Evolutionary conservation across 2,888 invertebrate genomes (phyloP).

Genomic region (Lagria hirta): DNA sequence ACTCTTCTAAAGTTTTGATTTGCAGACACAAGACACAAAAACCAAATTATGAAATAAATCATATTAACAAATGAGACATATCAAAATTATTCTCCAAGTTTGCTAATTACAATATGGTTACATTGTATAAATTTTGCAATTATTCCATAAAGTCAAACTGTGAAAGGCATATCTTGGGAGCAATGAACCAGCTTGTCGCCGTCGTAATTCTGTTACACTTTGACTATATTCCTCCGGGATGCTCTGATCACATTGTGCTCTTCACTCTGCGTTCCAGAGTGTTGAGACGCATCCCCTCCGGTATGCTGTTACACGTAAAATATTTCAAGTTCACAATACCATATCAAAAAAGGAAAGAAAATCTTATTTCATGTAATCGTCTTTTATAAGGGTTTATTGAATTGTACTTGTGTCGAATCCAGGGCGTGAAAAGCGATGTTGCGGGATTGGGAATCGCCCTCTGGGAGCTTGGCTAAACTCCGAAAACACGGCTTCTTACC

Average conservation of each 20-base stretch:
- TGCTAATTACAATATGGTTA: no score
- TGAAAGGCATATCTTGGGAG: slow-evolving; percentile 32
- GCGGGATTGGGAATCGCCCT: slow-evolving; percentile 31
- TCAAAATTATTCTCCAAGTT: no score
- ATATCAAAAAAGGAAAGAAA: no score
- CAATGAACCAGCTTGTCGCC: slow-evolving; percentile 37
- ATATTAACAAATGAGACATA: no score
- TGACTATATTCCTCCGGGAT: slow-evolving; percentile 31
- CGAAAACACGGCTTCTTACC: slow-evolving; percentile 20
- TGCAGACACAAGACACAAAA: no score
- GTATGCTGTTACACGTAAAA: no score
- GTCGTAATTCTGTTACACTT: slow-evolving; percentile 37
- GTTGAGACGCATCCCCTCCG: slow-evolving; percentile 13
- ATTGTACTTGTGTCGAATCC: slow-evolving; percentile 28
- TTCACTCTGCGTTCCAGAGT: slow-evolving; percentile 18
- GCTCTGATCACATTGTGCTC: slow-evolving; percentile 32
- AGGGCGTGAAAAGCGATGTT: slow-evolving; percentile 26
- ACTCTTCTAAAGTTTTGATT: no score
- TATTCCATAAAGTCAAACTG: slow-evolving; percentile 6
- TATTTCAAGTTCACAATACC: no score
- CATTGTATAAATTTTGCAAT: no score
- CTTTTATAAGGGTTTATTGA: slow-evolving; percentile 31
- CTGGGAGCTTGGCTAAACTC: slow-evolving; percentile 18
- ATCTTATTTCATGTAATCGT: slow-evolving; percentile 23
- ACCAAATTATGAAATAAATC: no score